A percentile compares a stretch with the other conserved stretches of the same genome.
Evolutionary conservation across 2,797 vertebrate species (phyloP).

Genomic region (Anguilla marmorata): DNA sequence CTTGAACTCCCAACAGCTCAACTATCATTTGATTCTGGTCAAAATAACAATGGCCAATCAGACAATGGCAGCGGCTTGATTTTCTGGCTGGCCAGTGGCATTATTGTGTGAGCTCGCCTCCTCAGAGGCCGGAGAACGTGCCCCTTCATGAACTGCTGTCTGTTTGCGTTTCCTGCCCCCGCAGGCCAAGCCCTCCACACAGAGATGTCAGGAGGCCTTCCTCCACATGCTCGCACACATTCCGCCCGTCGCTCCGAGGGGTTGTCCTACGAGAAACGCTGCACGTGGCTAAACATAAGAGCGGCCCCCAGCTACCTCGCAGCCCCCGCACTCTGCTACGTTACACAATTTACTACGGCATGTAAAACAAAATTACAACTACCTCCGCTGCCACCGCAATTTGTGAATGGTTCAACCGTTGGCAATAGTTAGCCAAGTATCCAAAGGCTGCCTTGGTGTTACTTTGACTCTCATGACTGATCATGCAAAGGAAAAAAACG

Average conservation of each 20-base stretch:
- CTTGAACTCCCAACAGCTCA: background rate
- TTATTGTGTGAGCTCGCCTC: background rate
- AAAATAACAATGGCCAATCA: background rate
- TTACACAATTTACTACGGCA: background rate
- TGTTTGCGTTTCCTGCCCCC: conserved; percentile 51
- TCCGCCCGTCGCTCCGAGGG: conserved; percentile 52
- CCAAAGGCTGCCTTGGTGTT: background rate
- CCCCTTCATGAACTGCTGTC: conserved; percentile 17
- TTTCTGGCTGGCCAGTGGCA: background rate
- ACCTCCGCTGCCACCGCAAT: background rate
- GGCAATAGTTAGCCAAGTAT: background rate
- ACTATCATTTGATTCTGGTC: background rate
- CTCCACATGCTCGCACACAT: conserved; percentile 55
- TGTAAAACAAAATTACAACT: background rate
- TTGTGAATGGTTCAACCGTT: background rate
- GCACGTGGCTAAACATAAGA: conserved; percentile 42
- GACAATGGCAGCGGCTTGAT: background rate
- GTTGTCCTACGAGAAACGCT: conserved; percentile 49
- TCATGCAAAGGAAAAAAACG: background rate
- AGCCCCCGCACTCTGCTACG: background rate
- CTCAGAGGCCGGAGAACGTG: background rate
- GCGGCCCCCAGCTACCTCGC: background rate
- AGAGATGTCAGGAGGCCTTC: conserved; percentile 52
- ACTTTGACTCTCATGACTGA: background rate
- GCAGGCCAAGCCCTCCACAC: conserved; percentile 34